Conservation (phyloP, 2,797 vertebrate species). For the Gymnocypris eckloni region DNA sequence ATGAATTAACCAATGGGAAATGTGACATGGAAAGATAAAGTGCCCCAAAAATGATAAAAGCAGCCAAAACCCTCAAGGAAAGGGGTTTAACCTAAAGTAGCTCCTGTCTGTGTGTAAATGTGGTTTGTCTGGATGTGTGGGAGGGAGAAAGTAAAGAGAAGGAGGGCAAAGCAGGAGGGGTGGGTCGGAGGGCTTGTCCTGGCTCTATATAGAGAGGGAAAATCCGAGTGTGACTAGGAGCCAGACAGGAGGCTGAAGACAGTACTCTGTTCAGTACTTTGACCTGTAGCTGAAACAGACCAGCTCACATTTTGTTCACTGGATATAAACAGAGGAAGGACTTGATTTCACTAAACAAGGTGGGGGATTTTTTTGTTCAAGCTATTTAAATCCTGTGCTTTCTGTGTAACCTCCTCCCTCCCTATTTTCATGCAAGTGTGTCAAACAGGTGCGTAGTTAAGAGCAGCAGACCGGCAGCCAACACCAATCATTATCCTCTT, state of each 20-base stretch:
- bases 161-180: slow-evolving; percentile 37
- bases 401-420: not conserved
- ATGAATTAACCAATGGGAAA: slow-evolving; percentile 15
- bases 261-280: slow-evolving; percentile 54
- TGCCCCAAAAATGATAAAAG: not conserved
- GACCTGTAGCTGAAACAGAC: slow-evolving; percentile 31
- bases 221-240: slow-evolving; percentile 49
- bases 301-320: slow-evolving; percentile 44
- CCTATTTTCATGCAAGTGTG: slow-evolving; percentile 21
- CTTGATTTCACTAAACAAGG: slow-evolving; percentile 67
- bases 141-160: slow-evolving; percentile 27
- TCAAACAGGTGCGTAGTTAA: slow-evolving; percentile 56
- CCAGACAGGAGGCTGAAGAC: slow-evolving; percentile 42
- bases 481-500: not conserved
- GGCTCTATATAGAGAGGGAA: slow-evolving; percentile 76
- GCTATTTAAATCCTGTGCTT: slow-evolving; percentile 16
- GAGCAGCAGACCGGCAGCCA: not conserved
- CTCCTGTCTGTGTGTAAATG: not conserved
- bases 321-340: slow-evolving; percentile 67
- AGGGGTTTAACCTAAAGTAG: slow-evolving; percentile 21
- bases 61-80: not conserved
- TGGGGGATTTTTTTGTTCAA: slow-evolving; percentile 57
- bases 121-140: slow-evolving; percentile 20
- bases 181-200: slow-evolving; percentile 69
- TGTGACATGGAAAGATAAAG: slow-evolving; percentile 10